A percentile compares a stretch with the other conserved stretches of the same genome.
These are phyloP conservation scores for Dyspetes luteomarginatus DNA, from an alignment of 2,888 invertebrate species.

Conservation along the genomic window DNA sequence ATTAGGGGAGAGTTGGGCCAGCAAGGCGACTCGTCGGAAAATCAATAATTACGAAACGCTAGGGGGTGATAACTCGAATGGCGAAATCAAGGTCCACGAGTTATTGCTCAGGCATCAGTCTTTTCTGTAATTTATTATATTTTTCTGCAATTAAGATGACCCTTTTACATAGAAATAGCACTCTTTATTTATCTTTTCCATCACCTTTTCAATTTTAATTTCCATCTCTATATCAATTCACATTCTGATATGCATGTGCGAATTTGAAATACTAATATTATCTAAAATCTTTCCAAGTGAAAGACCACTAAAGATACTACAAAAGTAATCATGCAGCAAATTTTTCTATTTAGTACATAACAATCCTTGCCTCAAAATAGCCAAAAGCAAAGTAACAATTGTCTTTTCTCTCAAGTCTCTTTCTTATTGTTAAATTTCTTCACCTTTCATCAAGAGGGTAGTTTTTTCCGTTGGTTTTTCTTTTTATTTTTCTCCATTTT, in stretches of 20 bases:
- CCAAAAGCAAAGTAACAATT: constrained; percentile 55
- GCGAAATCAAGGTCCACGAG: constrained; percentile 80
- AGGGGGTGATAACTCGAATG: constrained; percentile 83
- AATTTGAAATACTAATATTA: no score
- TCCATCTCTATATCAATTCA: no score
- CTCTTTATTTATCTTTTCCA: neutral
- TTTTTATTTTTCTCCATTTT: neutral
- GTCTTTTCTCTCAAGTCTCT: constrained; percentile 39
- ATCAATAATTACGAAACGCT: constrained; percentile 83
- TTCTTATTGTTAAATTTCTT: neutral
- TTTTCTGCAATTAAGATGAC: neutral
- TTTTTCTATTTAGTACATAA: neutral
- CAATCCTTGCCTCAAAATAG: constrained; percentile 43
- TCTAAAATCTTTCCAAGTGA: no score
- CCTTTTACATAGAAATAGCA: neutral
- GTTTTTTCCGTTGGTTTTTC: constrained; percentile 10
- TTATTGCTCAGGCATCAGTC: neutral
- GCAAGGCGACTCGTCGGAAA: constrained; percentile 75
- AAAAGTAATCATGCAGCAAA: no score
- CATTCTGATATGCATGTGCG: no score
- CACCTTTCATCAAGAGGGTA: constrained; percentile 3
- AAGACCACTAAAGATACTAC: no score
- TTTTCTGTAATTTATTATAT: neutral
- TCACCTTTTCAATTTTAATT: no score
- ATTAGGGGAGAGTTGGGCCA: constrained; percentile 82